These are phyloP conservation scores for Scaptomyza hsui DNA, from an alignment of 1,140 invertebrate genomes.

Conservation along the genomic window DNA sequence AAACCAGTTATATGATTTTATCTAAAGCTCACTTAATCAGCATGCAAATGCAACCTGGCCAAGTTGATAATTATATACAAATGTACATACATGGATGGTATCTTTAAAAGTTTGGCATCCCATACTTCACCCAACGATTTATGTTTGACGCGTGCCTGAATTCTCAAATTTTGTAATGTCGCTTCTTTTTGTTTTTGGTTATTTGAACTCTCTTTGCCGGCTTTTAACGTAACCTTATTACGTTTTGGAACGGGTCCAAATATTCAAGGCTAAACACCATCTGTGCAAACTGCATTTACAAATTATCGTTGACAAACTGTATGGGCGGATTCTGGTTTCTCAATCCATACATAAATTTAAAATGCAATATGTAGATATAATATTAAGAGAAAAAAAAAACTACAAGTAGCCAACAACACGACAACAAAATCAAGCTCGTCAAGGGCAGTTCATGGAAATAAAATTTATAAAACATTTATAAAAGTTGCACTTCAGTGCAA, in stretches of 20 bases:
- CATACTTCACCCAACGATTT: constrained; percentile 45
- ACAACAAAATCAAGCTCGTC: constrained; percentile 35
- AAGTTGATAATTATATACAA: constrained; percentile 51
- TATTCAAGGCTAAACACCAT: constrained; percentile 23
- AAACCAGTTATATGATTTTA: constrained; percentile 62
- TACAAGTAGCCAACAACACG: background rate
- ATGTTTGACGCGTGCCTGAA: constrained; percentile 46
- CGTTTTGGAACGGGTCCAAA: constrained; percentile 9
- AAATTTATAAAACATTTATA: background rate
- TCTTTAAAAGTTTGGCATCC: constrained; percentile 1
- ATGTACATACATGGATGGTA: background rate
- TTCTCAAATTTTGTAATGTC: constrained; percentile 15
- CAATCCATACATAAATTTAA: constrained; percentile 32
- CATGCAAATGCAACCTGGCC: constrained; percentile 57
- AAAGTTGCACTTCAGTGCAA: constrained; percentile 52
- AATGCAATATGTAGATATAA: constrained; percentile 27
- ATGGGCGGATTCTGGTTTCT: constrained; percentile 45
- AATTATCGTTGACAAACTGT: constrained; percentile 46
- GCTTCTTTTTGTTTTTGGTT: constrained; percentile 3
- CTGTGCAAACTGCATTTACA: constrained; percentile 38
- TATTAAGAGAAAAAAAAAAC: constrained; percentile 14
- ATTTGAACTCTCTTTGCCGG: constrained; percentile 7
- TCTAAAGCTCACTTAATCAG: constrained; percentile 55
- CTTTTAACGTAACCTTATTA: background rate
- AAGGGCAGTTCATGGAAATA: constrained; percentile 43